phyloP scores from a whole-genome alignment of 2,113 vertebrate species.

The Syngnathus typhle region DNA sequence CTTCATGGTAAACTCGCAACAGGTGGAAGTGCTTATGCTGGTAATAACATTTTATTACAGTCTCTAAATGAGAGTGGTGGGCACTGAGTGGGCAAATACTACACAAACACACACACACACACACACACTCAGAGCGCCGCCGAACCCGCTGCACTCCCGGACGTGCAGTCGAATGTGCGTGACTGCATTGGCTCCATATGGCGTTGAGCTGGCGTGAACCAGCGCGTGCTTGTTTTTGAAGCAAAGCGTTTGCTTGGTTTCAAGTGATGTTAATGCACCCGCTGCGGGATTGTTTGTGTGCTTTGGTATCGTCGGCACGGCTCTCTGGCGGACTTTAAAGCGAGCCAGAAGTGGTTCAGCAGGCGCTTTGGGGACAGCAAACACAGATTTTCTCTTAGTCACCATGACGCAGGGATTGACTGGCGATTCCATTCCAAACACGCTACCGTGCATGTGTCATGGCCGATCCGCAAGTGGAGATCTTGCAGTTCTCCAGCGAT shows the following conservation, averaged over 20 bases:
- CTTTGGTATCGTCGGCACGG: conserved; percentile 59
- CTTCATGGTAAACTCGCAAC: conserved; percentile 36
- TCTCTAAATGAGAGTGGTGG: conserved; percentile 54
- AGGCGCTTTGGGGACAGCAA: conserved; percentile 18
- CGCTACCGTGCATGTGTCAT: neutral
- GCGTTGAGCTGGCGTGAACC: conserved; percentile 34
- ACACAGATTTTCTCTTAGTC: conserved; percentile 50
- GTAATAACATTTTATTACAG: conserved; percentile 61
- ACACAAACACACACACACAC: neutral
- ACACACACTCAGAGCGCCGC: conserved; percentile 20
- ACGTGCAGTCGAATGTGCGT: neutral
- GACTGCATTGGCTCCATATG: conserved; percentile 9
- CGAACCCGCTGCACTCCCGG: conserved; percentile 14
- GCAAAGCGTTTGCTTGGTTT: conserved; percentile 64
- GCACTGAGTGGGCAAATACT: conserved; percentile 45
- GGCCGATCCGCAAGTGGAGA: too few species aligned
- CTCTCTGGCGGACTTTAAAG: conserved; percentile 58
- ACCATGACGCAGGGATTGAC: conserved; percentile 38
- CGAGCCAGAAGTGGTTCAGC: conserved; percentile 4
- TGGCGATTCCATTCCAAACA: conserved; percentile 17
- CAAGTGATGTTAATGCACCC: conserved; percentile 65
- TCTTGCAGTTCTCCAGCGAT: too few species aligned
- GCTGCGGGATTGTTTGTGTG: conserved; percentile 67
- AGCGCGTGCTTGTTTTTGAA: conserved; percentile 57
- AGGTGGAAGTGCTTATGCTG: conserved; percentile 62